A percentile compares a stretch with the other conserved stretches of the same genome.
These are phyloP conservation scores for Cynopterus brachyotis DNA, from an alignment of 2,113 vertebrate genomes.

Conservation along the genomic window DNA sequence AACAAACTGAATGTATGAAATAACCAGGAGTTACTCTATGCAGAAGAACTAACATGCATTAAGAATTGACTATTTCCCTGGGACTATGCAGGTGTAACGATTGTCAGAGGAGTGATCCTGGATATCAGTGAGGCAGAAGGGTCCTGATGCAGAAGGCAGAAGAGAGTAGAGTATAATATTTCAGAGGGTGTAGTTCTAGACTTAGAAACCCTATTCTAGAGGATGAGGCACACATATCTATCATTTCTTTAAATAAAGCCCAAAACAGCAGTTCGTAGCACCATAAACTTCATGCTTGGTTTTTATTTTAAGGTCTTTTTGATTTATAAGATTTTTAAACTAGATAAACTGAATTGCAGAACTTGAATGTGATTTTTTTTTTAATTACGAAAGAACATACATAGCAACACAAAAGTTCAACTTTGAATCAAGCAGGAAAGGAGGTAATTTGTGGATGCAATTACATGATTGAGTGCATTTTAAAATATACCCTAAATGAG, in stretches of 20 bases:
- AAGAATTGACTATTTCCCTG: not conserved
- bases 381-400: not conserved
- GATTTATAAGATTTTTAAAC: not conserved
- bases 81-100: not conserved
- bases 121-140: not conserved
- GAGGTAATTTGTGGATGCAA: not conserved
- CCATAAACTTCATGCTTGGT: not conserved
- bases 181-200: not conserved
- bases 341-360: not conserved
- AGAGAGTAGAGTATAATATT: not conserved
- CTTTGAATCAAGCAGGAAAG: conserved; percentile 22
- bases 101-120: not conserved
- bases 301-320: not conserved
- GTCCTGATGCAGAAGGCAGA: not conserved
- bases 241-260: not conserved
- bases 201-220: not conserved
- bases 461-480: not conserved
- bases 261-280: not conserved
- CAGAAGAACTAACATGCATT: not conserved
- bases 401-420: not conserved
- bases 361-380: not conserved
- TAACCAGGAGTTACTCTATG: not conserved
- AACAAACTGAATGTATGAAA: not conserved
- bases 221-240: not conserved
- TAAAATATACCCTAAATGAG: conserved; percentile 20